Evolutionary conservation across 2,888 invertebrate genomes (phyloP).

Genomic region (Cyclophora punctaria): DNA sequence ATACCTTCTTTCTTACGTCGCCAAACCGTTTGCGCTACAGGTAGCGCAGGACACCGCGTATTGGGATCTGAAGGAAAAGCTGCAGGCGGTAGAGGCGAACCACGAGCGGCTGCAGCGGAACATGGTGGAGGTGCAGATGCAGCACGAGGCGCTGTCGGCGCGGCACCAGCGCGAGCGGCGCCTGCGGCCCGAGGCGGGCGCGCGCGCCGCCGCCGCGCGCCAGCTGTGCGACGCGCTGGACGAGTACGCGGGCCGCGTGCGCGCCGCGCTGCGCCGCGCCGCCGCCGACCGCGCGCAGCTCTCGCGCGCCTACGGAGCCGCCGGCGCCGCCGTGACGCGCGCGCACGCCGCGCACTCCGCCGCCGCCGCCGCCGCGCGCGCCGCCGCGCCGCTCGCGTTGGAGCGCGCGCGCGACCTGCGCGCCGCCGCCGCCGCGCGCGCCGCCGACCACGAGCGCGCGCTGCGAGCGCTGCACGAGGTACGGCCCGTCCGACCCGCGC

Average conservation of each 20-base stretch:
- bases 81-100: constrained; percentile 44
- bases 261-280: constrained; percentile 39
- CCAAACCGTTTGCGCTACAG: constrained; percentile 21
- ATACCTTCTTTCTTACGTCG: too few relatives aligned
- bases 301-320: constrained; percentile 37
- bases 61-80: constrained; percentile 55
- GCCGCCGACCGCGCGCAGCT: constrained; percentile 41
- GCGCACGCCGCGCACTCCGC: constrained; percentile 19
- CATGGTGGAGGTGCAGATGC: constrained; percentile 63
- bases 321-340: constrained; percentile 24
- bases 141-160: constrained; percentile 52
- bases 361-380: constrained; percentile 24
- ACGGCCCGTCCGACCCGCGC: neutral
- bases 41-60: constrained; percentile 60
- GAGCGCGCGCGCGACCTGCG: neutral
- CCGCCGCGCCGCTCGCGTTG: neutral
- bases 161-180: constrained; percentile 54
- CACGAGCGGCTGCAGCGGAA: constrained; percentile 59
- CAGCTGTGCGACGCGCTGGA: constrained; percentile 49
- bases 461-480: neutral
- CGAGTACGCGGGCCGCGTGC: constrained; percentile 39
- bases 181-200: constrained; percentile 51
- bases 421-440: too few relatives aligned
- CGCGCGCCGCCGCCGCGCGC: constrained; percentile 38
- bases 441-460: too few relatives aligned